phyloP scores from a whole-genome alignment of 2,888 invertebrate species.

The Synergus japonicus region DNA sequence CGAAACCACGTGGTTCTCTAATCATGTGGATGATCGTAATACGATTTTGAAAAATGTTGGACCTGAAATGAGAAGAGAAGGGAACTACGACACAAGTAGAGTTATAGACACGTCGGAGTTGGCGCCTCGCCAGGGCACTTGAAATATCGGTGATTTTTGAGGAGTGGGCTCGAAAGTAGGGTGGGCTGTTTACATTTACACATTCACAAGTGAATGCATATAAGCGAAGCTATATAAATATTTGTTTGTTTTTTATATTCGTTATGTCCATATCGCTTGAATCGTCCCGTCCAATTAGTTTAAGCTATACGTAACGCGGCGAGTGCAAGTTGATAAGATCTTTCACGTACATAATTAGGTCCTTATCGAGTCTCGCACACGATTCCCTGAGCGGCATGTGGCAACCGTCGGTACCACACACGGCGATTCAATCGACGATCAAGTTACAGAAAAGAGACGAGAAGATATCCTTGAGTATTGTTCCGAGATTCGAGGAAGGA shows the following conservation, averaged over 20 bases:
- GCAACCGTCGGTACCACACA: slow-evolving; percentile 57
- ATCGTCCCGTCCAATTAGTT: slow-evolving; percentile 70
- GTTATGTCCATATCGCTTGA: slow-evolving; percentile 42
- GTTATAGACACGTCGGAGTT: slow-evolving; percentile 65
- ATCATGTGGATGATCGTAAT: not conserved
- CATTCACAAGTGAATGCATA: slow-evolving; percentile 18
- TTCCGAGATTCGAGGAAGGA: slow-evolving; percentile 21
- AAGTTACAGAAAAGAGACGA: slow-evolving; percentile 37
- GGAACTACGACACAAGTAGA: slow-evolving; percentile 66
- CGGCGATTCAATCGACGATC: slow-evolving; percentile 45
- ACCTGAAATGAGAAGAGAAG: not conserved
- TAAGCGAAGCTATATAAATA: slow-evolving; percentile 18
- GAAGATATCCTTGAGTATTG: slow-evolving; percentile 36
- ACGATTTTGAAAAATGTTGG: not conserved
- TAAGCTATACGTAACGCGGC: slow-evolving; percentile 64
- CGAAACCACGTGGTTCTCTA: not conserved
- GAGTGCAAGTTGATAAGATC: slow-evolving; percentile 63
- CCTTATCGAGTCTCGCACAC: slow-evolving; percentile 66
- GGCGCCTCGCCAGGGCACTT: slow-evolving; percentile 67
- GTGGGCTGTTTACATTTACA: slow-evolving; percentile 43
- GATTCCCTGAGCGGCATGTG: slow-evolving; percentile 54
- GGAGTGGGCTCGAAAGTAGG: slow-evolving; percentile 41
- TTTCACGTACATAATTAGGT: slow-evolving; percentile 68
- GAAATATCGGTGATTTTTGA: slow-evolving; percentile 53
- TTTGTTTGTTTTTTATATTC: slow-evolving; percentile 34